Conservation (phyloP, 1,140 invertebrate genomes). For the Brachionus paranguensis region DNA sequence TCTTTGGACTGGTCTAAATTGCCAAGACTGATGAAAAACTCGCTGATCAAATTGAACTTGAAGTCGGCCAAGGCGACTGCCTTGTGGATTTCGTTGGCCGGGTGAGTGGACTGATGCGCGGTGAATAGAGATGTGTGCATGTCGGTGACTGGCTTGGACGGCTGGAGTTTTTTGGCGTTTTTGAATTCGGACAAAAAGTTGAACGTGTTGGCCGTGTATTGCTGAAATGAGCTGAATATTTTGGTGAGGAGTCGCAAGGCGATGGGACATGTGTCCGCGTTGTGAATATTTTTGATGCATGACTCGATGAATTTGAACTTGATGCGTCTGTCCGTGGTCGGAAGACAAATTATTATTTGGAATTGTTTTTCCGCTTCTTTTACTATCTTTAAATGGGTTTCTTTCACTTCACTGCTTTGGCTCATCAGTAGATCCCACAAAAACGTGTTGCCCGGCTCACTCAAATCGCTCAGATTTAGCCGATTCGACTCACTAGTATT, state of each 20-base stretch:
- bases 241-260: constrained; percentile 80
- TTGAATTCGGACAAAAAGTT: neutral
- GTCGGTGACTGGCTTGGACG: neutral
- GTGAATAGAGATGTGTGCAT: neutral
- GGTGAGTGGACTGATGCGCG: neutral
- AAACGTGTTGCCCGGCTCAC: constrained; percentile 77
- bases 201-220: constrained; percentile 47
- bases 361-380: constrained; percentile 80
- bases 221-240: constrained; percentile 81
- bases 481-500: constrained; percentile 84
- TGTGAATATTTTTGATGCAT: constrained; percentile 79
- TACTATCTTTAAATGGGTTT: neutral
- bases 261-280: constrained; percentile 72
- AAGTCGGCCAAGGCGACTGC: constrained; percentile 6
- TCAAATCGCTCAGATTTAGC: constrained; percentile 87
- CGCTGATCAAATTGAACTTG: neutral
- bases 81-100: constrained; percentile 22
- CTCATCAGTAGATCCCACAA: constrained; percentile 85
- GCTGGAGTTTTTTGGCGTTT: neutral
- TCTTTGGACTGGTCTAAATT: neutral
- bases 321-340: constrained; percentile 72
- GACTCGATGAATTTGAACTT: constrained; percentile 89
- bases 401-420: neutral
- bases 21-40: neutral
- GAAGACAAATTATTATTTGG: constrained; percentile 78